Evolutionary conservation across 2,797 vertebrate genomes (phyloP).

Genomic region (Halcyon chelicuti): DNA sequence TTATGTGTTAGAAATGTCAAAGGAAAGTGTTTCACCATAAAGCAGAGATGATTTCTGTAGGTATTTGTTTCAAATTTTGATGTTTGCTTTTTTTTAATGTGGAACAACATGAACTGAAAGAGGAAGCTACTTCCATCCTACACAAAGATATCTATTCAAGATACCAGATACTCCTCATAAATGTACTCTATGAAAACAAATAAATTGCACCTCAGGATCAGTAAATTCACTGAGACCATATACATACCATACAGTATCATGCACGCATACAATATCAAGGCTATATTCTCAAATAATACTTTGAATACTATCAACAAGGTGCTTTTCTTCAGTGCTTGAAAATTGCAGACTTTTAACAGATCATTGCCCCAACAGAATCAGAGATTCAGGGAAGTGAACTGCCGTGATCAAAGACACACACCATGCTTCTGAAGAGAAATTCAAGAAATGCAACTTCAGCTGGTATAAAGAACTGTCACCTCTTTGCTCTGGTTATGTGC

Average conservation of each 20-base stretch:
- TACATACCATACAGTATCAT: not conserved
- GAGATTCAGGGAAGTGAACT: not conserved
- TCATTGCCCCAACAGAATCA: not conserved
- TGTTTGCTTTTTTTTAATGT: not conserved
- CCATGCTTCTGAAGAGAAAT: not conserved
- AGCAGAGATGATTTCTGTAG: not conserved
- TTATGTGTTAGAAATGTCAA: conserved; percentile 14
- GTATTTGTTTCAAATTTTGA: not conserved
- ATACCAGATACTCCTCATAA: not conserved
- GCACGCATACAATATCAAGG: not conserved
- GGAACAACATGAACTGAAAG: conserved; percentile 29
- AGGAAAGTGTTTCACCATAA: not conserved
- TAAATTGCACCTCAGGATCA: not conserved
- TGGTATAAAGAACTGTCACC: not conserved
- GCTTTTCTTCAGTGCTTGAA: not conserved
- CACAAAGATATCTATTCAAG: not conserved
- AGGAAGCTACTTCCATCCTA: not conserved
- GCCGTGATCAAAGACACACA: not conserved
- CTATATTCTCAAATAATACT: not conserved
- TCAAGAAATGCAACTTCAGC: conserved; percentile 27
- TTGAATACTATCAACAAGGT: not conserved
- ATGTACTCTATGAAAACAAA: not conserved
- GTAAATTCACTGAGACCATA: not conserved
- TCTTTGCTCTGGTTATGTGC: conserved; percentile 17
- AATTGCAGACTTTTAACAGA: not conserved